Evolutionary conservation across 2,888 invertebrate species (phyloP), one percentile per base, ranked within the genome.

Genomic region (Melanotus villosus): DNA sequence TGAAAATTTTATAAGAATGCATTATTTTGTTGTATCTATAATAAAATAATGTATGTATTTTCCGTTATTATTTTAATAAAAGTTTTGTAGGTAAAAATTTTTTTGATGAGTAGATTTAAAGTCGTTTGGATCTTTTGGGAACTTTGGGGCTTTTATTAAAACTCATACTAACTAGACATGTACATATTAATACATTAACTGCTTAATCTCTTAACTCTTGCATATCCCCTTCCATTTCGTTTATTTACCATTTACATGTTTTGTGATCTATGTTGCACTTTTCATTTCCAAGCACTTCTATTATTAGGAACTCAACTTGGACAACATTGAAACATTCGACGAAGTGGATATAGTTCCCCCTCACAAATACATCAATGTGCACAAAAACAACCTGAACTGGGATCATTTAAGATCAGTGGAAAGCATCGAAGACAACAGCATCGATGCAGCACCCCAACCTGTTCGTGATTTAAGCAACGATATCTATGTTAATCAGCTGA

Each of bases 261-360:
- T 50, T 71, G 68, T 69, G 62, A 59, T 63, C 68, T 68, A 23
- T 75, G 67, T 76, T 73, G 77, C 79, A 79, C 78, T 68, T 75
- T 75, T 80, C 78, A 77, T 74, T 77, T 77, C 78, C 73, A 76
- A 72, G 80, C 80, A 80, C 80, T 79, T 71, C 77, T 77, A 74
- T 68, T 59, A 56, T 71, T 69, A 79, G 78, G 78, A 41, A 57
- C 50, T 62, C 36, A 64, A 57, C 59, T 73, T 71, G 65, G 75
- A 77, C 64, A 75, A 78, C 70, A 75, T 82, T 54, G 84, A 83
- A 77, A 78, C 75, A 19, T 80, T 83, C 52, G 82, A 81, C 58
- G 78, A 80, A 63, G 71, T 52, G 19, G 56, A 68, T 58, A 19
- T 60, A 54, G 30, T 56, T 32, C 34, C 64, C 26, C 62, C 50